Conservation (phyloP, 2,797 vertebrate genomes). For the Myotis daubentonii region DNA sequence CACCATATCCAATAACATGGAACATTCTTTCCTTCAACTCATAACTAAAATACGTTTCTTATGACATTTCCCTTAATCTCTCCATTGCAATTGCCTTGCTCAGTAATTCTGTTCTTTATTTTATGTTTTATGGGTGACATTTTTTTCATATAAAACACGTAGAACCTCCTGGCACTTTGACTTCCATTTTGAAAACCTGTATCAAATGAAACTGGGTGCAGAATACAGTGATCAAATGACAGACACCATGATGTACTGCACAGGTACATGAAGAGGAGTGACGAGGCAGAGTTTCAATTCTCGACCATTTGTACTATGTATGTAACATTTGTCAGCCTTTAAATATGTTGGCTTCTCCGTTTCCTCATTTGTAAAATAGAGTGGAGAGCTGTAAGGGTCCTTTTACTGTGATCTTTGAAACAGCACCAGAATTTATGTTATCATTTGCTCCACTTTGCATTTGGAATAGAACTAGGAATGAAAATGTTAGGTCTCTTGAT, state of each 20-base stretch:
- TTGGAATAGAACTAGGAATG: conserved; percentile 1
- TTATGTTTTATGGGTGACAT: background rate
- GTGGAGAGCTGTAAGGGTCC: background rate
- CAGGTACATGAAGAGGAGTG: background rate
- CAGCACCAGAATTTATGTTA: background rate
- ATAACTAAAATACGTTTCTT: conserved; percentile 36
- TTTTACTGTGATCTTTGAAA: conserved; percentile 26
- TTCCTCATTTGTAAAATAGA: conserved; percentile 25
- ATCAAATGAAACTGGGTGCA: conserved; percentile 44
- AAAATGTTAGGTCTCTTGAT: conserved; percentile 40
- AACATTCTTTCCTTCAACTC: background rate
- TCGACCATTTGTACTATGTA: background rate
- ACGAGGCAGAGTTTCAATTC: background rate
- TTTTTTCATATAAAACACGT: background rate
- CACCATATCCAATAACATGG: background rate
- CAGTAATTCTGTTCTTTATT: background rate
- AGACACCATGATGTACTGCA: background rate
- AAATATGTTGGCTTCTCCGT: background rate
- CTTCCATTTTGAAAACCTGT: conserved; percentile 22
- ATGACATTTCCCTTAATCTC: background rate
- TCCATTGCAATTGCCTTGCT: background rate
- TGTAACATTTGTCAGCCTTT: background rate
- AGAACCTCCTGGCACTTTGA: background rate
- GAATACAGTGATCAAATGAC: background rate
- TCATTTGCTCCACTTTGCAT: background rate